Evolutionary conservation across 2,797 vertebrate genomes (phyloP), one percentile per base, ranked within the genome.

Genomic region (Rhynchotus rufescens): DNA sequence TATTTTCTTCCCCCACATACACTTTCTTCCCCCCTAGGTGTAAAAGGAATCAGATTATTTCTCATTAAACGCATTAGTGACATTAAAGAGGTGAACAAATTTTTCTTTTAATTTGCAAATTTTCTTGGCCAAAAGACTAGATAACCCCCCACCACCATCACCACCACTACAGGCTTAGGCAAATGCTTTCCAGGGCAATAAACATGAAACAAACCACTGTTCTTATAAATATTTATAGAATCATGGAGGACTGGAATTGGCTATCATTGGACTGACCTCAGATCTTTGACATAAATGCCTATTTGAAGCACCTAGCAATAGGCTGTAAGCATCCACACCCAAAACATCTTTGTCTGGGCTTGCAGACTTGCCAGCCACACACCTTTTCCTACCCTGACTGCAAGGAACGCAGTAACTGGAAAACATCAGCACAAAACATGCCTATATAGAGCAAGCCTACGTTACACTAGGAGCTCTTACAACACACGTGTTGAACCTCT

Each of bases 251-350:
- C 82, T 89, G 92, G 49, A 92, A 92, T 82, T 79, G 71, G 57
- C 84, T 84, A 90, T 93, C 64, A 52, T 72, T 84, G 90, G 86
- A 84, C 62, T 88, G 93, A 96, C 94, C 94, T 91, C 91, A 94
- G 85, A 93, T 91, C 95, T 97, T 79, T 97, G 95, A 93, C 96
- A 95, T 88, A 95, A 94, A 97, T 96, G 92, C 94, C 89, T 90
- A 90, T 89, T 45, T 74, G 89, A 77, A 95, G 93, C 78, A 91
- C 51, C 93, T 92, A 88, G 95, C 95, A 97, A 88, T 36, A 91
- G 91, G 87, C 75, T 88, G 74, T 80, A 84, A 89, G 88, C 86
- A 88, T 62, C 91, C 95, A 93, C 92, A 79, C 94, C 96, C 92
- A 94, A 28, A 68, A 81, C 11, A 30, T 72, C 94, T 87, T 79